These are phyloP conservation scores for Morpho helenor DNA, from an alignment of 2,888 invertebrate genomes.

Conservation along the genomic window DNA sequence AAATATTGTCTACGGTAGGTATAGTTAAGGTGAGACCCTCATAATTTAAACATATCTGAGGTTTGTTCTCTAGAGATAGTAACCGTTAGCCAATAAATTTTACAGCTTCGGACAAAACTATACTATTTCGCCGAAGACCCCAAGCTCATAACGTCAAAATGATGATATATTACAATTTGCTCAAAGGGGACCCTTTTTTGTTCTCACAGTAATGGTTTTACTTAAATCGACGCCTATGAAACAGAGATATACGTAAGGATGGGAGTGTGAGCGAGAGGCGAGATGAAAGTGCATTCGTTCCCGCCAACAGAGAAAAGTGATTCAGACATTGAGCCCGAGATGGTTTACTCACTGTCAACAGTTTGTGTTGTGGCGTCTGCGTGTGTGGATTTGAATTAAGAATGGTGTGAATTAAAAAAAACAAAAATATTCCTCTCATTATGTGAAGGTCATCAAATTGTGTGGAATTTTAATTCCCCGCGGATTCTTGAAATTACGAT, in stretches of 20 bases:
- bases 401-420: slow-evolving; percentile 5
- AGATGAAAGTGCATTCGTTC: slow-evolving; percentile 56
- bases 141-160: slow-evolving; percentile 66
- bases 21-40: background rate
- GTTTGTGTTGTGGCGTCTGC: slow-evolving; percentile 55
- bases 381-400: slow-evolving; percentile 36
- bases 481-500: slow-evolving; percentile 4
- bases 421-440: background rate
- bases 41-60: slow-evolving; percentile 17
- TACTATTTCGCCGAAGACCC: slow-evolving; percentile 58
- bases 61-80: slow-evolving; percentile 30
- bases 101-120: slow-evolving; percentile 61
- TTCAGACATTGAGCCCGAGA: slow-evolving; percentile 57
- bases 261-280: slow-evolving; percentile 40
- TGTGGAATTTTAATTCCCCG: slow-evolving; percentile 1
- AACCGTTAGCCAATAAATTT: slow-evolving; percentile 71
- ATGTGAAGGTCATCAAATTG: background rate
- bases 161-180: slow-evolving; percentile 78
- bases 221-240: slow-evolving; percentile 62
- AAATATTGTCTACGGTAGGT: background rate
- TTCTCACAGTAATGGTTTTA: slow-evolving; percentile 75
- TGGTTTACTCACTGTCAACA: slow-evolving; percentile 66
- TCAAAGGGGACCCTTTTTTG: slow-evolving; percentile 79
- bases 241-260: slow-evolving; percentile 12
- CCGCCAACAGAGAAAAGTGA: slow-evolving; percentile 67